Percentiles rank a stretch among this genome's conserved stretches.
Evolutionary conservation across 1,140 invertebrate species (phyloP).

Genomic region (Cotesia chilonis): DNA sequence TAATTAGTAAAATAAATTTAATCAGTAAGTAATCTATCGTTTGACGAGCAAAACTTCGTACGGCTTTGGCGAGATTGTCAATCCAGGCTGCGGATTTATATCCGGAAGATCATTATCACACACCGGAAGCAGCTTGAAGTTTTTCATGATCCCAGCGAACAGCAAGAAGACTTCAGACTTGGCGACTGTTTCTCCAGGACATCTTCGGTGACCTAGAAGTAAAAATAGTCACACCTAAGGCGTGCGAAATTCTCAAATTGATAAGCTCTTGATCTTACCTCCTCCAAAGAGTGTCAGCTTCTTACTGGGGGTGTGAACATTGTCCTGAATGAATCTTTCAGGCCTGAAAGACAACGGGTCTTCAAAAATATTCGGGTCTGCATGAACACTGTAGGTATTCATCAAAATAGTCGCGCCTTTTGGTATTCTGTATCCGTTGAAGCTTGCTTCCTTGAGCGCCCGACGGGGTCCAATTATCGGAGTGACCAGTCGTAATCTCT

Average conservation of each 20-base stretch:
- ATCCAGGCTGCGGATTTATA: slow-evolving; percentile 47
- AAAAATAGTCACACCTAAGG: background rate
- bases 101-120: slow-evolving; percentile 50
- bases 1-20: too few relatives aligned
- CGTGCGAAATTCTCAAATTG: too few relatives aligned
- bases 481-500: slow-evolving; percentile 70
- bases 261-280: slow-evolving; percentile 62
- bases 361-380: slow-evolving; percentile 71
- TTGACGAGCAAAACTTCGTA: slow-evolving; percentile 51
- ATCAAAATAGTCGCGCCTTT: slow-evolving; percentile 73
- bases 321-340: slow-evolving; percentile 72
- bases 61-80: slow-evolving; percentile 56
- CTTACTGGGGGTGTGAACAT: slow-evolving; percentile 55
- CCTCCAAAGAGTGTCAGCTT: slow-evolving; percentile 75
- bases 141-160: slow-evolving; percentile 75
- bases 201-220: slow-evolving; percentile 75
- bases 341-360: slow-evolving; percentile 79
- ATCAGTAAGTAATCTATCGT: slow-evolving; percentile 27
- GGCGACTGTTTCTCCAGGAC: slow-evolving; percentile 80
- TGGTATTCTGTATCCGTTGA: slow-evolving; percentile 74
- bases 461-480: slow-evolving; percentile 76
- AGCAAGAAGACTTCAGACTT: slow-evolving; percentile 77
- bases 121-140: slow-evolving; percentile 54
- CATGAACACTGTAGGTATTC: slow-evolving; percentile 72
- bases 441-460: slow-evolving; percentile 67